Evolutionary conservation across 2,888 invertebrate species (phyloP), one percentile per base, ranked within the genome.

Genomic region (Sepiola atlantica): DNA sequence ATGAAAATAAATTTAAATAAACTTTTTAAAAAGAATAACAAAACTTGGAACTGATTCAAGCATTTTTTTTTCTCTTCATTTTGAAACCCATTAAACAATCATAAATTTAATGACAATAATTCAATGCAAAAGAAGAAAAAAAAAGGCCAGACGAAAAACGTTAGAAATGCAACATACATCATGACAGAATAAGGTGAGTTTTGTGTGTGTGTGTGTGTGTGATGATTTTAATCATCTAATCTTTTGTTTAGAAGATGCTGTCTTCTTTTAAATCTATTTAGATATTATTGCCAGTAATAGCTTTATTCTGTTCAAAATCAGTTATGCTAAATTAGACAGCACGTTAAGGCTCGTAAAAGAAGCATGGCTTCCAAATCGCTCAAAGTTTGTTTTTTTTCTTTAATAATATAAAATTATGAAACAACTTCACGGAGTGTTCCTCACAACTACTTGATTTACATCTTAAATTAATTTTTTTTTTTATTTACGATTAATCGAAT

Each of bases 51-150:
- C 77, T 77, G n/a, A 32, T 77, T 77, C 77, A 77, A 77, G 77
- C 77, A 77, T n/a, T 77, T 77, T 77, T 77, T 77, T n/a, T n/a
- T n/a, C n/a, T n/a, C 77, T 77, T 77, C 77, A 77, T 77, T 77
- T 77, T 32, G 16, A 77, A 77, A n/a, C 77, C 77, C 77, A 77
- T 77, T n/a, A 77, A 77, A 77, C 77, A 77, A 77, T 77, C n/a
- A 77, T n/a, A n/a, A 45, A 77, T 32, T 14, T 77, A 77, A 77
- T 77, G 77, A 77, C 77, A 77, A 77, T 77, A 32, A 77, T 77
- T 14, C n/a, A 77, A 77, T 77, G 32, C 32, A 77, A n/a, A 77
- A 32, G 61, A 77, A 77, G 8, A 8, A n/a, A 45, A 45, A 45
- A 77, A 77, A 77, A 77, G 77, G n/a, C 77, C 16, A 32, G n/a